These are phyloP conservation scores for Bugulina stolonifera DNA, from an alignment of 2,888 invertebrate genomes.

Conservation along the genomic window DNA sequence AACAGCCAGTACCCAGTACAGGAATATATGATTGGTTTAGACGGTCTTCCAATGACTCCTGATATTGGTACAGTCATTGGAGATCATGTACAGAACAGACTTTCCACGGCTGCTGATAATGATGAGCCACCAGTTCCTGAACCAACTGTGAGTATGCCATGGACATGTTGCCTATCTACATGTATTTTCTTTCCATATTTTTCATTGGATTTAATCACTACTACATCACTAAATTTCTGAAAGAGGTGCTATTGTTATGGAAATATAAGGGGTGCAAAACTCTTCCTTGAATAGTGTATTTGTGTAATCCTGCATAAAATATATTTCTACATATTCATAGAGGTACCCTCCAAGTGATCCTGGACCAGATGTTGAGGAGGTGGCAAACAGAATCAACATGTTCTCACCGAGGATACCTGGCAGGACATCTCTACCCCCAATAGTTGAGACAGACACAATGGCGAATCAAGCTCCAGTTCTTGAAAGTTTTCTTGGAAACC, in stretches of 20 bases:
- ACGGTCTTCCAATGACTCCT: conserved; percentile 21
- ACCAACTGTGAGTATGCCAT: conserved; percentile 11
- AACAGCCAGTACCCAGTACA: conserved; percentile 36
- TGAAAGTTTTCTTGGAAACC: not conserved
- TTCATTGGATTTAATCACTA: no score
- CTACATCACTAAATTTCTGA: no score
- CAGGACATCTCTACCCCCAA: conserved; percentile 20
- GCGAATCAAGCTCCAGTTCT: conserved; percentile 7
- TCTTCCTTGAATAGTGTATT: no score
- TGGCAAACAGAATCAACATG: not conserved
- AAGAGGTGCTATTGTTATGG: no score
- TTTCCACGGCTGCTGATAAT: conserved; percentile 4
- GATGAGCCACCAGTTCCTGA: conserved; percentile 7
- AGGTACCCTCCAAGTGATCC: conserved; percentile 3
- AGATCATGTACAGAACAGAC: conserved; percentile 17
- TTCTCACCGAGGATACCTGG: conserved; percentile 15
- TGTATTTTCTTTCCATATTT: no score
- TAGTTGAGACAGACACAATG: not conserved
- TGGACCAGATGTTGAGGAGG: conserved; percentile 5
- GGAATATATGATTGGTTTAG: conserved; percentile 31
- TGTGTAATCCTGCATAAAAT: no score
- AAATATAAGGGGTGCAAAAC: no score
- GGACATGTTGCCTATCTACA: no score
- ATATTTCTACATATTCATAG: no score
- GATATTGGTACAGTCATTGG: conserved; percentile 24